Evolutionary conservation across 2,888 invertebrate genomes (phyloP).

Genomic region (Drosophila anomalata): DNA sequence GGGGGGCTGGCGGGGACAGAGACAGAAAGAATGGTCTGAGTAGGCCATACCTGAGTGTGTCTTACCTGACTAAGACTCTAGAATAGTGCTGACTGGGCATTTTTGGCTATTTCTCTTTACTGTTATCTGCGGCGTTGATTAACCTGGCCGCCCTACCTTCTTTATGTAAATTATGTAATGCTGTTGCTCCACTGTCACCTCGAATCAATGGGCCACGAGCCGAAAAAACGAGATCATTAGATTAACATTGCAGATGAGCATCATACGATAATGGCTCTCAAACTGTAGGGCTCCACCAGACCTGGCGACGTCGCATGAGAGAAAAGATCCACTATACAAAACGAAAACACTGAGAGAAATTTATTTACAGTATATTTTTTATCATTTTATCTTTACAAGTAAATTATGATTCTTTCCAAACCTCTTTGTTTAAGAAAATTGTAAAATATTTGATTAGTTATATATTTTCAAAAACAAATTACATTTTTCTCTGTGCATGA

Average conservation of each 20-base stretch:
- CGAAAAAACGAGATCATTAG: slow-evolving; percentile 7
- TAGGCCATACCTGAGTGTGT: not conserved
- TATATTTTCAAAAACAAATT: not conserved
- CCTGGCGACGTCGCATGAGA: slow-evolving; percentile 14
- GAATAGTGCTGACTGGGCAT: slow-evolving; percentile 19
- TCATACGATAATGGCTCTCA: slow-evolving; percentile 63
- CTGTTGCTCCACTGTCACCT: not conserved
- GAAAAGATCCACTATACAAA: not conserved
- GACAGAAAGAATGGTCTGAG: not conserved
- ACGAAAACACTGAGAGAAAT: not conserved
- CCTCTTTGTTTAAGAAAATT: not conserved
- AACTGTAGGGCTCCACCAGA: slow-evolving; percentile 52
- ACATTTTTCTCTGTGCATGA: slow-evolving; percentile 25
- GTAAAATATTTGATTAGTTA: not conserved
- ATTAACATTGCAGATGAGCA: slow-evolving; percentile 27
- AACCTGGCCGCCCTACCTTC: slow-evolving; percentile 15
- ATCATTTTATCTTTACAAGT: not conserved
- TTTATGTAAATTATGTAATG: slow-evolving; percentile 9
- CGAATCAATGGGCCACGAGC: not conserved
- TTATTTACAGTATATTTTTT: not conserved
- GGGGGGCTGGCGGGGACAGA: not conserved
- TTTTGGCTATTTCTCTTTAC: slow-evolving; percentile 8
- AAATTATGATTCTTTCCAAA: not conserved
- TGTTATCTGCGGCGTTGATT: slow-evolving; percentile 19
- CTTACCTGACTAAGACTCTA: slow-evolving; percentile 3